Evolutionary conservation across 1,140 invertebrate genomes (phyloP).

Genomic region (Lucilia sericata): DNA sequence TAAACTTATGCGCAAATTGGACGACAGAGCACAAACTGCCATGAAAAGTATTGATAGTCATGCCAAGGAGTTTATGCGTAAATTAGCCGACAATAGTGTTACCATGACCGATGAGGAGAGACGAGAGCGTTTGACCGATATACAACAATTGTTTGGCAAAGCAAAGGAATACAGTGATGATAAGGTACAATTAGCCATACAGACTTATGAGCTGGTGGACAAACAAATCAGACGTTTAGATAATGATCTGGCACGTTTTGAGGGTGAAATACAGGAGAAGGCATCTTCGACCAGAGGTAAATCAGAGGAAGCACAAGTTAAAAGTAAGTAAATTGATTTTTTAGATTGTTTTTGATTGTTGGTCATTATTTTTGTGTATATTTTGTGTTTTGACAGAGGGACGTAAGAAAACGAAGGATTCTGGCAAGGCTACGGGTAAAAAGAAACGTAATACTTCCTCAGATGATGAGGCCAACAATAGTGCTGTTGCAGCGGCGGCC

Average conservation of each 20-base stretch:
- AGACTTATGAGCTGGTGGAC: conserved; percentile 98
- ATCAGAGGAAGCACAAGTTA: conserved; percentile 71
- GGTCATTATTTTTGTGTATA: too few species aligned
- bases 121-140: conserved; percentile 85
- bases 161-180: conserved; percentile 96
- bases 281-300: conserved; percentile 78
- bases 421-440: conserved; percentile 64
- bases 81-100: conserved; percentile 70
- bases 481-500: conserved; percentile 46
- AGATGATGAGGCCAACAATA: conserved; percentile 59
- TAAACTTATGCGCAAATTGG: conserved; percentile 94
- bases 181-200: conserved; percentile 96
- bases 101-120: conserved; percentile 78
- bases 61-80: conserved; percentile 85
- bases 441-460: conserved; percentile 63
- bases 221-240: conserved; percentile 97
- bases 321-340: conserved; percentile 65
- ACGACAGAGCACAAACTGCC: conserved; percentile 87
- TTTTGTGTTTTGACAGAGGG: conserved; percentile 67
- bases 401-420: conserved; percentile 72
- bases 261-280: conserved; percentile 97
- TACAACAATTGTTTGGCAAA: conserved; percentile 89
- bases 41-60: conserved; percentile 92
- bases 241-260: conserved; percentile 94
- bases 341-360: not conserved